Evolutionary conservation across 2,113 vertebrate genomes (phyloP).

Genomic region (Etheostoma cragini): DNA sequence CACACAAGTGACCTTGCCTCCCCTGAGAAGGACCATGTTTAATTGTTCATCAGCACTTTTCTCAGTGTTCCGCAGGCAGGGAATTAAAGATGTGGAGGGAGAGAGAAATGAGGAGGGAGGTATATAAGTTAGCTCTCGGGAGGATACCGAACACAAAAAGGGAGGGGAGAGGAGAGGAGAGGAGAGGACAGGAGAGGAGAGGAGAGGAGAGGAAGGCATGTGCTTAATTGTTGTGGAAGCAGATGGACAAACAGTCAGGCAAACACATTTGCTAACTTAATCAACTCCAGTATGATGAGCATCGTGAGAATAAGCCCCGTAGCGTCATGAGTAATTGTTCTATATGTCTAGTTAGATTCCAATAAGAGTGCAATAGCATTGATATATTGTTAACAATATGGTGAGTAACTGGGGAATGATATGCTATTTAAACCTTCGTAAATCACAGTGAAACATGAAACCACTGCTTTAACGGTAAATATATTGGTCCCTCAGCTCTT

Average conservation of each 20-base stretch:
- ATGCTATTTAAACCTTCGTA: slow-evolving; percentile 73
- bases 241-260: slow-evolving; percentile 77
- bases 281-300: slow-evolving; percentile 71
- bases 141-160: slow-evolving; percentile 23
- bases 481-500: slow-evolving; percentile 73
- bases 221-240: slow-evolving; percentile 70
- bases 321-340: slow-evolving; percentile 69
- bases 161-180: neutral
- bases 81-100: slow-evolving; percentile 70
- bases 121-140: slow-evolving; percentile 51
- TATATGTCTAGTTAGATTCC: slow-evolving; percentile 75
- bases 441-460: slow-evolving; percentile 77
- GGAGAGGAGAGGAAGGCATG: slow-evolving; percentile 38
- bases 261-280: slow-evolving; percentile 73
- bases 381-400: slow-evolving; percentile 79
- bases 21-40: slow-evolving; percentile 75
- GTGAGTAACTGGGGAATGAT: slow-evolving; percentile 77
- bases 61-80: slow-evolving; percentile 65
- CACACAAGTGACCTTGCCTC: slow-evolving; percentile 73
- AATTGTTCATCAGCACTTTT: slow-evolving; percentile 83
- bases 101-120: slow-evolving; percentile 54
- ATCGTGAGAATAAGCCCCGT: slow-evolving; percentile 58
- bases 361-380: slow-evolving; percentile 61
- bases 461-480: slow-evolving; percentile 72
- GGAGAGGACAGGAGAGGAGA: slow-evolving; percentile 1